Conservation (phyloP, 2,797 vertebrate genomes). For the Rhynchotus rufescens region DNA sequence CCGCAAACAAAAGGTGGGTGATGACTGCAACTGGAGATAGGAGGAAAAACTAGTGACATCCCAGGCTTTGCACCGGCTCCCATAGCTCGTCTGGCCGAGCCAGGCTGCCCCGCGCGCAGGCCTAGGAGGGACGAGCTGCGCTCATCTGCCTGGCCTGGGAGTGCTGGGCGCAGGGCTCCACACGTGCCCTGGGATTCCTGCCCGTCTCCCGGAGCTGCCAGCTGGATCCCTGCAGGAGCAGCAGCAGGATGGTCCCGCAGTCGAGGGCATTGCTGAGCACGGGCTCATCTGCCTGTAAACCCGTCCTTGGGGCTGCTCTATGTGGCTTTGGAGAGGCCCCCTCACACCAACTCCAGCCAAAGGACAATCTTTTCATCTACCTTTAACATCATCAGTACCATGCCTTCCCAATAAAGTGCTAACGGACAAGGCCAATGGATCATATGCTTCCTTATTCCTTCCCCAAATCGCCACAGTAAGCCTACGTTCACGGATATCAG, state of each 20-base stretch:
- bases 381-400: conserved; percentile 1
- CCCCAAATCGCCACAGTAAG: conserved; percentile 43
- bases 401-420: conserved; percentile 44
- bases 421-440: conserved; percentile 58
- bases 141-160: background rate
- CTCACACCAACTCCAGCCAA: background rate
- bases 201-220: background rate
- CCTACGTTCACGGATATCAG: conserved; percentile 46
- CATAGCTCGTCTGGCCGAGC: background rate
- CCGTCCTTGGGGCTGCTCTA: conserved; percentile 30
- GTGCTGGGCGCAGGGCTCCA: background rate
- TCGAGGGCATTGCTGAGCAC: background rate
- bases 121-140: background rate
- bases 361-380: background rate
- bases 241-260: fast-evolving
- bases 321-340: background rate
- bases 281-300: background rate
- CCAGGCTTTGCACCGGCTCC: background rate
- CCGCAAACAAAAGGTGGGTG: background rate
- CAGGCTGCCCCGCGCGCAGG: background rate
- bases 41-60: background rate
- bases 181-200: background rate
- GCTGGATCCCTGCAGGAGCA: background rate
- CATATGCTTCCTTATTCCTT: conserved; percentile 55
- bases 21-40: background rate